Base-by-base conservation (phyloP, 30 jellyfish, hydroid and myxozoan species). In the Hydra vulgaris region DNA sequence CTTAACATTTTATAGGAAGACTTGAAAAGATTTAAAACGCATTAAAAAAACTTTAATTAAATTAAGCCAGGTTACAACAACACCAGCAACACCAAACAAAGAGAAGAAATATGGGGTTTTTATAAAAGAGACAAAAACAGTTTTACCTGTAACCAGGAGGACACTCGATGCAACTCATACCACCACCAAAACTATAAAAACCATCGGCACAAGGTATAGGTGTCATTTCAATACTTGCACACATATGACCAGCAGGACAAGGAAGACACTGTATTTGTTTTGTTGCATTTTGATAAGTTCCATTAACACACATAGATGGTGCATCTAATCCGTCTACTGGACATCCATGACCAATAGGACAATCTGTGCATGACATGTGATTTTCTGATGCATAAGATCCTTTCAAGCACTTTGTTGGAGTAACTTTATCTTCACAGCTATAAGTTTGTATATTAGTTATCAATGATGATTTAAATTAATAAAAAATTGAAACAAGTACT, bases 231-330 rank as follows among this genome's bases (percentile, higher is more conserved):
- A 72, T 81, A 0, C 87, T 66, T 15, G 25, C 54, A 27, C 97
- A 89, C 82, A 23, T 52, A 67, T 70, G 26, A 1, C 97, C 97
- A 8, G 87, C 93, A 1, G 97, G 97, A 66, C 97, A 89, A 12
- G 40, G 27, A 5, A 71, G 20, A 72, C 97, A 89, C 17, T 83
- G 68, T 20, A 72, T 12, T 66, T 85, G 86, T 18, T 84, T 87
- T 27, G 89, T 81, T 27, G 84, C 88, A 27, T 85, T 79, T 71
- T 89, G 97, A 69, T 89, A 89, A 26, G 97, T 89, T 18, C 97
- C 95, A 79, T 89, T 89, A 5, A 71, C 66, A 55, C 97, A 89
- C 17, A 76, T 71, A 7, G 75, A 54, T 24, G 97, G 92, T 23
- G 86, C 85, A 72, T 70, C 82, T 54, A 86, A 72, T 21, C 81